Conservation (phyloP, 2,797 vertebrate species). For the Gastrophryne carolinensis region DNA sequence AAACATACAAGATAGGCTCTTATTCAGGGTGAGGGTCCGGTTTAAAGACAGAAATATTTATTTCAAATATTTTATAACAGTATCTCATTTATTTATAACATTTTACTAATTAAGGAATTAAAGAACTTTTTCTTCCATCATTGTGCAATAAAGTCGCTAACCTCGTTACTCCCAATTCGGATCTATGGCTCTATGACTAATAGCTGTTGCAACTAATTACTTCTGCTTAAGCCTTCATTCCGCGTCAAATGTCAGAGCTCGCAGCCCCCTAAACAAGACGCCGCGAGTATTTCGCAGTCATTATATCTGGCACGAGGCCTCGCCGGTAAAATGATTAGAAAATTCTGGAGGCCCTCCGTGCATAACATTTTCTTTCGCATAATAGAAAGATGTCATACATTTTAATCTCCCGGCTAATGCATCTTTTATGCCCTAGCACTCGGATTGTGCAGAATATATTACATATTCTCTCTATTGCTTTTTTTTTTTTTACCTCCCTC, state of each 20-base stretch:
- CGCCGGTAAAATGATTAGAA: constrained; percentile 11
- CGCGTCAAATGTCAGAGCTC: not conserved
- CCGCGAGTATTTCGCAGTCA: not conserved
- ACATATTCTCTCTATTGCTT: constrained; percentile 51
- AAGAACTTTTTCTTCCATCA: not conserved
- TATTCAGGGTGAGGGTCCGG: too few relatives aligned
- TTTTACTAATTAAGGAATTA: not conserved
- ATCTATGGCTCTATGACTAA: not conserved
- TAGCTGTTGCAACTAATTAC: not conserved
- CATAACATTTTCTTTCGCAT: constrained; percentile 55
- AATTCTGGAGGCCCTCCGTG: not conserved
- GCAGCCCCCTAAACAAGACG: not conserved
- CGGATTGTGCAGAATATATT: constrained; percentile 72
- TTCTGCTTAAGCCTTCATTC: not conserved
- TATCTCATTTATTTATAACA: too few relatives aligned
- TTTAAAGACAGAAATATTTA: too few relatives aligned
- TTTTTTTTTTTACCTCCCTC: constrained; percentile 55
- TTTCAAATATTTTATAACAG: too few relatives aligned
- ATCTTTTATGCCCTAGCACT: constrained; percentile 64
- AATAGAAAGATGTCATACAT: constrained; percentile 35
- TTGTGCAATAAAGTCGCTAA: not conserved
- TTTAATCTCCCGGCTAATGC: constrained; percentile 52
- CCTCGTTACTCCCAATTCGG: not conserved
- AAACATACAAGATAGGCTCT: too few relatives aligned
- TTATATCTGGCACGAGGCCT: not conserved